These are phyloP conservation scores for Andrena haemorrhoa DNA, from an alignment of 2,888 invertebrate genomes.

Conservation along the genomic window DNA sequence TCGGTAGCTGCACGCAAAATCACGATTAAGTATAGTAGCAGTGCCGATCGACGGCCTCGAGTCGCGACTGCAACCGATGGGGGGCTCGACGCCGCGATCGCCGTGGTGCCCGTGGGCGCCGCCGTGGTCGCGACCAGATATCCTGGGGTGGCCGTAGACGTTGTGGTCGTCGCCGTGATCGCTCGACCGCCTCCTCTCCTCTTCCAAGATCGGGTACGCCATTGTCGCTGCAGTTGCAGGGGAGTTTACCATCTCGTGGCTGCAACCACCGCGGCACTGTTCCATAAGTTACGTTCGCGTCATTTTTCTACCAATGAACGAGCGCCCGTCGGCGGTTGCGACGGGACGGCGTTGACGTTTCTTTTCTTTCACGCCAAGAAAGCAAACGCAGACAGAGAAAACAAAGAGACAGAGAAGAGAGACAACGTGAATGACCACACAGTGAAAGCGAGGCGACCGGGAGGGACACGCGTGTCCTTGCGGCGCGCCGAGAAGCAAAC, in stretches of 20 bases:
- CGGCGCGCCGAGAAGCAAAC: constrained; percentile 64
- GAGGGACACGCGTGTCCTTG: constrained; percentile 15
- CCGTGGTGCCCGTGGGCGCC: constrained; percentile 21
- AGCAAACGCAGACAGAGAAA: constrained; percentile 16
- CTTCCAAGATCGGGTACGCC: constrained; percentile 70
- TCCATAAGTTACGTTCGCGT: constrained; percentile 82
- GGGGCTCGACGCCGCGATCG: constrained; percentile 14
- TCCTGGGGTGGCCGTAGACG: not conserved
- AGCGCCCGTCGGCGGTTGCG: constrained; percentile 61
- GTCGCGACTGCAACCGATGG: constrained; percentile 13
- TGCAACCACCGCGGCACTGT: constrained; percentile 85
- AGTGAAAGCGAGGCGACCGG: not conserved
- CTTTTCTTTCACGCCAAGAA: not conserved
- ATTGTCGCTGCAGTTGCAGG: constrained; percentile 79
- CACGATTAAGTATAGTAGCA: constrained; percentile 58
- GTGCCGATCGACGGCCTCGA: constrained; percentile 12
- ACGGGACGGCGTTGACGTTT: constrained; percentile 50
- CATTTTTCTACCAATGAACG: constrained; percentile 76
- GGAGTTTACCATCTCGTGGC: constrained; percentile 85
- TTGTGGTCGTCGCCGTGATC: constrained; percentile 33
- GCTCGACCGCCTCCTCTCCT: constrained; percentile 76
- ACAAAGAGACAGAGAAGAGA: constrained; percentile 20
- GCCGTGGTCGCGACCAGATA: not conserved
- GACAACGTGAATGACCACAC: constrained; percentile 6
- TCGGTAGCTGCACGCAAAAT: constrained; percentile 65